Conservation (phyloP, 1,140 invertebrate species). For the Sycobia sp. region DNA sequence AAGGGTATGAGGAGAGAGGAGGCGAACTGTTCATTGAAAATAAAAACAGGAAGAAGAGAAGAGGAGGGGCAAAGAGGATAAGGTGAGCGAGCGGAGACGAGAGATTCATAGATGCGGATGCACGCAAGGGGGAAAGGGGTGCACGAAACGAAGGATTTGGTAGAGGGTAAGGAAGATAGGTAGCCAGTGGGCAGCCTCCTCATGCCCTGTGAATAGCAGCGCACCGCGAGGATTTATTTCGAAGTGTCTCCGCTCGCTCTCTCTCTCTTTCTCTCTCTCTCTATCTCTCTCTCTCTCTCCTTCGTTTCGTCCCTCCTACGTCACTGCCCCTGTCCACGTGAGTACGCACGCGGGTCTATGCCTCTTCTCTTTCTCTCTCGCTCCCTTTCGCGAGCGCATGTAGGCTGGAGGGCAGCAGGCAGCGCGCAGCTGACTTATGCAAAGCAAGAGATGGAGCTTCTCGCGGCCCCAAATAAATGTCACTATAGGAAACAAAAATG, state of each 20-base stretch:
- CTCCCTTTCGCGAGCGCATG: not conserved
- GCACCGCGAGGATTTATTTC: slow-evolving; percentile 56
- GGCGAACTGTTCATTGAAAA: too few species aligned
- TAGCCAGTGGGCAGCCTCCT: slow-evolving; percentile 52
- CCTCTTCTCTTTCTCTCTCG: too few species aligned
- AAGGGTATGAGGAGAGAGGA: slow-evolving; percentile 27
- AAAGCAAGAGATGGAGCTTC: slow-evolving; percentile 48
- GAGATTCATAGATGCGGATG: slow-evolving; percentile 30
- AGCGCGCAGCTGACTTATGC: slow-evolving; percentile 58
- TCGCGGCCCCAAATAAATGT: slow-evolving; percentile 58
- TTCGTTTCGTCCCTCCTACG: too few species aligned
- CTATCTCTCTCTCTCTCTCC: too few species aligned
- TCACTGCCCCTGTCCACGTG: too few species aligned
- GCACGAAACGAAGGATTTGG: too few species aligned
- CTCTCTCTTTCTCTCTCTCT: too few species aligned
- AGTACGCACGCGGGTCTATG: too few species aligned
- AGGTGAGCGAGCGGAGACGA: slow-evolving; percentile 15
- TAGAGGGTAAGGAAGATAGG: slow-evolving; percentile 38
- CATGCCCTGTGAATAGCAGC: too few species aligned
- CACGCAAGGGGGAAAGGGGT: not conserved
- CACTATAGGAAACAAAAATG: slow-evolving; percentile 60
- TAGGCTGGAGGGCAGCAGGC: too few species aligned
- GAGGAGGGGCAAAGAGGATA: slow-evolving; percentile 26
- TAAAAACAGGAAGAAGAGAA: slow-evolving; percentile 40
- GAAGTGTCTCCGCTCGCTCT: slow-evolving; percentile 38